Evolutionary conservation across 1,140 invertebrate genomes (phyloP), one percentile per base, ranked within the genome.

Genomic region (Camponotus vicinus): DNA sequence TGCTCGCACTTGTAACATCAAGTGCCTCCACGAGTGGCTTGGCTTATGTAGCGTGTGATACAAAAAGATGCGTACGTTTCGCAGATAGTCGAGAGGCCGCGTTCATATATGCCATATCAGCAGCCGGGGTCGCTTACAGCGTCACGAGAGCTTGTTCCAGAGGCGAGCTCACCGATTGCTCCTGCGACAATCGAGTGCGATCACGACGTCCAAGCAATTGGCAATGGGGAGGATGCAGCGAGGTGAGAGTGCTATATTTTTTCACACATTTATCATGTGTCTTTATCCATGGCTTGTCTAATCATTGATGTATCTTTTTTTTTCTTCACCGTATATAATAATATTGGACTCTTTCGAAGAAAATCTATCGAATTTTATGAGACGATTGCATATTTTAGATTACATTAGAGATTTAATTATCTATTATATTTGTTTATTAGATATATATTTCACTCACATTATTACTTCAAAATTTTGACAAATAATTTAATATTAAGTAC

Each of bases 51-150:
- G 67, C 45, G 34, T 15, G 32, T 61, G 32, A 59, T 67, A 80
- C 69, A 73, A 63, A 89, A 75, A 86, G 82, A 86, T 32, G 57
- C 55, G 40, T 87, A 61, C 73, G 61, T 86, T 90, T 96, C 96
- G n/a, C 96, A 98, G 97, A 97, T 93, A 98, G 97, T 89, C 96
- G 98, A 75, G 98, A 98, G 93, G 97, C 97, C 80, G 97, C 98
- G 1, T 98, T 98, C 92, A 96, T 98, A 18, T 97, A 98, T 92
- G 97, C 98, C 37, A 96, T 99, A 86, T 98, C 98, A 15, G 97
- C 98, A 15, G 98, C 98, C 0, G 98, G 98, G 13, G 96, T 99
- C n/a, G 98, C 98, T 6, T 98, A 98, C 95, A 96, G 97, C n/a
- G 97, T 99, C 42, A 98, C 98, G 0, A 96, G 98, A 85, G 97